Evolutionary conservation across 2,113 vertebrate genomes (phyloP), one percentile per base, ranked within the genome.

Genomic region (Lutjanus erythropterus): DNA sequence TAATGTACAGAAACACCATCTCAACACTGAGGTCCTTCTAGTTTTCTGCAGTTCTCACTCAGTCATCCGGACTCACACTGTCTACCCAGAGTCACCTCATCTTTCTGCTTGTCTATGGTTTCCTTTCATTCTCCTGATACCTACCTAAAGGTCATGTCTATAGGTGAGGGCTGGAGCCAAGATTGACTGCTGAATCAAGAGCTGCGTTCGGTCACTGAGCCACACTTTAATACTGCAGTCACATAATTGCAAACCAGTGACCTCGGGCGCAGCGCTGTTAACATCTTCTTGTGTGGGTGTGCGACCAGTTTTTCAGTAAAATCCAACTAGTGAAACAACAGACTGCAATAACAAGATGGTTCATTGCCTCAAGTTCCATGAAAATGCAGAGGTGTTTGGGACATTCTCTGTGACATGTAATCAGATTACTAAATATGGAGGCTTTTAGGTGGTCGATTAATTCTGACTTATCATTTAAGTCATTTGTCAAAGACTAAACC

Each of bases 101-200:
- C 31, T 50, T 5, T 8, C 15, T 47, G 44, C 46, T n/a, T 15
- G 9, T 44, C 0, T 64, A 15, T 60, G 8, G 39, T 71, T 23
- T 67, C 41, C 46, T 60, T 4, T 33, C 0, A 0, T 61, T 41
- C 14, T 44, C 19, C 25, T 55, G 31, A 75, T 71, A 23, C 18
- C 39, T 18, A 33, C 19, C 25, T 52, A 47, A 52, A 64, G 78
- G 69, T 58, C 35, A 64, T 50, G 0, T 47, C 49, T 31, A 59
- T 35, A 12, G 55, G 16, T 19, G 55, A 33, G 55, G 27, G 18
- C 11, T 19, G 31, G 19, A 59, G 58, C 31, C 15, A 47, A 56
- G 21, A 72, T 39, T 61, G 39, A 78, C 39, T 61, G 55, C 39
- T 73, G 55, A 83, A 76, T 76, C 58, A 58, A 80, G 59, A 79